A percentile compares a stretch with the other conserved stretches of the same genome.
Evolutionary conservation across 2,113 vertebrate species (phyloP).

Genomic region (Nematolebias whitei): DNA sequence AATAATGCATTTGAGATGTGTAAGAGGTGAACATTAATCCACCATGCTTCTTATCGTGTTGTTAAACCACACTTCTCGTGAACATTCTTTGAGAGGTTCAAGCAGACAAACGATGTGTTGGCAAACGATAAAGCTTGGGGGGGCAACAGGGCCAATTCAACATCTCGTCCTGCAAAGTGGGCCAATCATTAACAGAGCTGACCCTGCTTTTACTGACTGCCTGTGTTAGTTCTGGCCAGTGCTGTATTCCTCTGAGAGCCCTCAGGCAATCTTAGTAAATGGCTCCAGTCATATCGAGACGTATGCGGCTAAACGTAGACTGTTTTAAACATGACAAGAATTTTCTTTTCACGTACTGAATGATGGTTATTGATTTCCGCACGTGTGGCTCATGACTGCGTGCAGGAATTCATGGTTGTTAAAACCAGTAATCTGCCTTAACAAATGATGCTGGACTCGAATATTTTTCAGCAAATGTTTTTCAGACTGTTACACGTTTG

Average conservation of each 20-base stretch:
- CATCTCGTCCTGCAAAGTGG: conserved; percentile 45
- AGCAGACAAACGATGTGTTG: conserved; percentile 46
- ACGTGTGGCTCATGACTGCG: conserved; percentile 18
- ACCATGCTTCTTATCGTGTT: conserved; percentile 34
- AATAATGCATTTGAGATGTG: neutral
- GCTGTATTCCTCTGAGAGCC: conserved; percentile 46
- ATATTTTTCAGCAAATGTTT: conserved; percentile 39
- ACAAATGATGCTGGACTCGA: conserved; percentile 27
- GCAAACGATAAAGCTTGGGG: conserved; percentile 21
- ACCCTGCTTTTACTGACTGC: conserved; percentile 56
- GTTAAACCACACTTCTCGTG: conserved; percentile 37
- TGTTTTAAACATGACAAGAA: conserved; percentile 15
- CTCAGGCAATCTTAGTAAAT: conserved; percentile 48
- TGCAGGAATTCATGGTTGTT: conserved; percentile 51
- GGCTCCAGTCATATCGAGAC: conserved; percentile 52
- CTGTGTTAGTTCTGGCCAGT: conserved; percentile 32
- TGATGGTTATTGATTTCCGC: conserved; percentile 15
- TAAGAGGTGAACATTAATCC: conserved; percentile 39
- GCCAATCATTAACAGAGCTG: conserved; percentile 68
- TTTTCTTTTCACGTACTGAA: conserved; percentile 35
- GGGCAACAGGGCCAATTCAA: conserved; percentile 36
- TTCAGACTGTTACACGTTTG: conserved; percentile 41
- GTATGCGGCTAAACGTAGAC: conserved; percentile 27
- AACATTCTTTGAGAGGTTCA: conserved; percentile 29
- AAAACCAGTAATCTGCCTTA: conserved; percentile 42